phyloP scores from a whole-genome alignment of 2,797 vertebrate species.

The Falco naumanni region DNA sequence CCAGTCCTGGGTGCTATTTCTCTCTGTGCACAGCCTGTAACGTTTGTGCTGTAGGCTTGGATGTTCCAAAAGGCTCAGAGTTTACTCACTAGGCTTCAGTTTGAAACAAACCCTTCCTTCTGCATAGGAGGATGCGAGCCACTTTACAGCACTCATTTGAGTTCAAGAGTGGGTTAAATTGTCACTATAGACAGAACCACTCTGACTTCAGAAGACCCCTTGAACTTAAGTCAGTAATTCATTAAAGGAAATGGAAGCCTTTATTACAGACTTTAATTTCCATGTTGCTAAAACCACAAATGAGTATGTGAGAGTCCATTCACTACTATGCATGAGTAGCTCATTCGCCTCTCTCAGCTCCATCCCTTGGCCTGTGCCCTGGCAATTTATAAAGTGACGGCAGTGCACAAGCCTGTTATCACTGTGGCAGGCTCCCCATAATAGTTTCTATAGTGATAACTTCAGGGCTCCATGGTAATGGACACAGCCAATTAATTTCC shows the following conservation, averaged over 20 bases:
- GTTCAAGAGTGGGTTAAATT: background rate
- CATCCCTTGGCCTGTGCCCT: conserved; percentile 32
- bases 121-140: background rate
- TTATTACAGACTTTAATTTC: conserved; percentile 44
- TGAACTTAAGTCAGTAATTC: conserved; percentile 38
- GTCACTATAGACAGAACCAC: background rate
- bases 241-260: conserved; percentile 45
- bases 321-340: background rate
- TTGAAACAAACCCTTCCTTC: background rate
- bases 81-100: background rate
- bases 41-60: background rate
- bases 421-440: background rate
- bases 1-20: background rate
- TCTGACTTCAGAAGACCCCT: background rate
- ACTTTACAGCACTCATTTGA: background rate
- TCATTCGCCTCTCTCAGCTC: background rate
- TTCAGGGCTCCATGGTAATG: conserved; percentile 33
- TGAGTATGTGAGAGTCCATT: background rate
- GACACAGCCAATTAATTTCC: conserved; percentile 64
- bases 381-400: background rate
- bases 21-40: background rate
- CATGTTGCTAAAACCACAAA: background rate
- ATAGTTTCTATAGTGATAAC: conserved; percentile 43
- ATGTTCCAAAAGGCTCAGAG: background rate
- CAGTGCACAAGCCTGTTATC: background rate